Conservation (phyloP, 2,113 vertebrate genomes). For the Agelaius phoeniceus region DNA sequence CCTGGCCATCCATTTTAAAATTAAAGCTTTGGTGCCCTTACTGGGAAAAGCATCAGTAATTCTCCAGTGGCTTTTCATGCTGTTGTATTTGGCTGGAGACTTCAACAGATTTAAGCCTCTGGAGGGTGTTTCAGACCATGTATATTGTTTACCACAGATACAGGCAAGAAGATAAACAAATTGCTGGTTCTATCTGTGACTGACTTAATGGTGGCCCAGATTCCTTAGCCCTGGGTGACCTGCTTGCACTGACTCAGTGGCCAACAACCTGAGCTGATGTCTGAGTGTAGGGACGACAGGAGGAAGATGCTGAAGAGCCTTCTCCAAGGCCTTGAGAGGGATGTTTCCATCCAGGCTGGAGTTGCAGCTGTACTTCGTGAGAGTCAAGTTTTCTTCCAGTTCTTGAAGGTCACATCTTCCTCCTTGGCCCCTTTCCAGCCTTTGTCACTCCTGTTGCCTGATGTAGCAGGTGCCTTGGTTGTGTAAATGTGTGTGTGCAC, state of each 20-base stretch:
- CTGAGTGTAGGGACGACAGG: accelerated
- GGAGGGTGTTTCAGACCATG: constrained; percentile 32
- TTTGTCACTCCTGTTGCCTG: not conserved
- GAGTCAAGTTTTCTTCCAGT: not conserved
- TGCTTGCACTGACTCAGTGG: not conserved
- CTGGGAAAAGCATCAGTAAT: constrained; percentile 62
- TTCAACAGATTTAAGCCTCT: constrained; percentile 67
- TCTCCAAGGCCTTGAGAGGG: not conserved
- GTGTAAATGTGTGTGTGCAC: accelerated
- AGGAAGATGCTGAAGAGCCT: not conserved
- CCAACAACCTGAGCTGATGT: not conserved
- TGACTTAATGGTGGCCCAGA: not conserved
- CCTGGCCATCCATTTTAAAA: constrained; percentile 66
- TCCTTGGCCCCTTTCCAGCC: not conserved
- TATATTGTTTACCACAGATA: not conserved
- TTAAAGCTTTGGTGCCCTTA: constrained; percentile 60
- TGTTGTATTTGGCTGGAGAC: not conserved
- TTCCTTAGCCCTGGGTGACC: not conserved
- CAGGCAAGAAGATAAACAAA: not conserved
- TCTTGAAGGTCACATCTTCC: not conserved
- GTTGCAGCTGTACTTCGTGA: not conserved
- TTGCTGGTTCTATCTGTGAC: not conserved
- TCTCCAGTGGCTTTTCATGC: constrained; percentile 8
- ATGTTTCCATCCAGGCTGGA: not conserved
- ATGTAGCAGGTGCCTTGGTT: not conserved